Conservation (phyloP, 37 sponge, comb jelly and placozoan species). For the Halisarca cf. caerulea region DNA sequence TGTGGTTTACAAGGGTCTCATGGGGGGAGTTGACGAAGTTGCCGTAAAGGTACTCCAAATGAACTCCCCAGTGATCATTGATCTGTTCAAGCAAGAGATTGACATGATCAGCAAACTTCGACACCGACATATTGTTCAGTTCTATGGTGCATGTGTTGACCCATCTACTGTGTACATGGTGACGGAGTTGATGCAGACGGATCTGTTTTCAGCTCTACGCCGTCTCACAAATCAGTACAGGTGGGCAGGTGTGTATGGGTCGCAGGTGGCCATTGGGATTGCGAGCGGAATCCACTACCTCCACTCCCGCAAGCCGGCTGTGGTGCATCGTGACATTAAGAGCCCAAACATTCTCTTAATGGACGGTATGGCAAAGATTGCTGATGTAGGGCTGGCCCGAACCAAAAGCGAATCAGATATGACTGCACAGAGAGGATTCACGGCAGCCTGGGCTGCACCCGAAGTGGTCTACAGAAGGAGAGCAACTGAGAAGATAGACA, state of each 20-base stretch:
- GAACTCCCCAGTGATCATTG: constrained; percentile 2
- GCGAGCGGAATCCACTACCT: constrained; percentile 86
- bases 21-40: constrained; percentile 83
- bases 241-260: constrained; percentile 81
- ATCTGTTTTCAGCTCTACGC: constrained; percentile 76
- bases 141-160: constrained; percentile 91
- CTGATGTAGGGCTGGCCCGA: constrained; percentile 88
- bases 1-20: constrained; percentile 81
- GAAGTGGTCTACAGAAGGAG: constrained; percentile 84
- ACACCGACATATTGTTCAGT: constrained; percentile 91
- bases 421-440: constrained; percentile 93
- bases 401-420: constrained; percentile 79
- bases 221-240: constrained; percentile 38
- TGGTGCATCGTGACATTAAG: constrained; percentile 92
- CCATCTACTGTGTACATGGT: constrained; percentile 85
- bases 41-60: constrained; percentile 84
- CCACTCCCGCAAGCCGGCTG: constrained; percentile 75
- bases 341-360: constrained; percentile 89
- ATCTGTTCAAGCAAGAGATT: constrained; percentile 81
- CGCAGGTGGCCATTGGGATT: constrained; percentile 61
- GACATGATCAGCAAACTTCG: constrained; percentile 84
- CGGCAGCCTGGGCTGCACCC: constrained; percentile 93
- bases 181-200: constrained; percentile 86
- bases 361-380: constrained; percentile 85
- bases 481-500: constrained; percentile 93